Percentiles rank a stretch among this genome's conserved stretches.
Evolutionary conservation across 2,888 invertebrate species (phyloP).

Genomic region (Macaria notata): DNA sequence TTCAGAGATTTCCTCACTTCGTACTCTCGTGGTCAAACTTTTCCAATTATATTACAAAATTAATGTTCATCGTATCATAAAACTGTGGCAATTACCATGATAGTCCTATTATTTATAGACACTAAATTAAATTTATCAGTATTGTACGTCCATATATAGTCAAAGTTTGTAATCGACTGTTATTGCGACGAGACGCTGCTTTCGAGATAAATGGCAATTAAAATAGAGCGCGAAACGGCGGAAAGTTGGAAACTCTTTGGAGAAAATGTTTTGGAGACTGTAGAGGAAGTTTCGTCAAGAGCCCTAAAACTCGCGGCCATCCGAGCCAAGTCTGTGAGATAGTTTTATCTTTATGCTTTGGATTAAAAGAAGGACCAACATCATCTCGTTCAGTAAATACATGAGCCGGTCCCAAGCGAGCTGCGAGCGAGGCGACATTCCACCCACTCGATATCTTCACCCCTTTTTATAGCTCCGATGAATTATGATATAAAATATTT

Average conservation of each 20-base stretch:
- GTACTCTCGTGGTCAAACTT: conserved; percentile 52
- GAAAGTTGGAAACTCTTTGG: conserved; percentile 7
- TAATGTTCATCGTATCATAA: conserved; percentile 58
- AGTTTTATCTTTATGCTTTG: conserved; percentile 48
- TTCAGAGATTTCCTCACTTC: conserved; percentile 46
- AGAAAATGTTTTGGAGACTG: conserved; percentile 22
- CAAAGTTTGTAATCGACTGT: conserved; percentile 10
- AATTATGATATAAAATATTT: conserved; percentile 78
- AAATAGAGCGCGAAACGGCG: conserved; percentile 10
- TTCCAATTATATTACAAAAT: conserved; percentile 62
- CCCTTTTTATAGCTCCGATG: conserved; percentile 71
- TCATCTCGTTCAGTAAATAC: conserved; percentile 45
- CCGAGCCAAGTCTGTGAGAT: conserved; percentile 27
- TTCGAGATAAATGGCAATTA: conserved; percentile 17
- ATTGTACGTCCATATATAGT: conserved; percentile 18
- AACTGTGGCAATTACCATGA: conserved; percentile 47
- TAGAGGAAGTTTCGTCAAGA: conserved; percentile 12
- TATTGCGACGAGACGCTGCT: conserved; percentile 3
- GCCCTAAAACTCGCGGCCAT: conserved; percentile 20
- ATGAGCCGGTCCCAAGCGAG: conserved; percentile 48
- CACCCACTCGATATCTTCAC: conserved; percentile 52
- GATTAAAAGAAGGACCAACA: conserved; percentile 55
- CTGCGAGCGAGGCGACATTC: conserved; percentile 52
- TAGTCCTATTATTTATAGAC: conserved; percentile 41
- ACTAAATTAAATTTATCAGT: conserved; percentile 31